Evolutionary conservation across 2,113 vertebrate genomes (phyloP), one percentile per base, ranked within the genome.

Genomic region (Podarcis muralis): DNA sequence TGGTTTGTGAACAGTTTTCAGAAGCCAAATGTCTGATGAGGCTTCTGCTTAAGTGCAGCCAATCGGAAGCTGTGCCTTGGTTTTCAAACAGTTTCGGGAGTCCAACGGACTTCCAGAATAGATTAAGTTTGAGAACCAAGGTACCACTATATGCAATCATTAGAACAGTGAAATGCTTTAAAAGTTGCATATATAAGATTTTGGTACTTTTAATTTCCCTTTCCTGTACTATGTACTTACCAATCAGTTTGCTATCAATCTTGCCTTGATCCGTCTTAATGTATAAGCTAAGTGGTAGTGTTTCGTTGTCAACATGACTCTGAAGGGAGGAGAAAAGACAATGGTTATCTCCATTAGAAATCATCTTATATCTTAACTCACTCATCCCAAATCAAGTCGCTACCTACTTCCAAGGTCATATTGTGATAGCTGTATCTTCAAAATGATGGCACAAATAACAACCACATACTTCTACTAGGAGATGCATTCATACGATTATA

Each of bases 201-300:
- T 83, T 11, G 25, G 87, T 87, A 84, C 37, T 89, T 35, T 65
- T 90, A 88, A 90, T 90, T 85, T 89, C 48, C 27, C 79, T 27
- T 25, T 20, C 77, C 78, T 0, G 0, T 91, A 75, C 88, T 89
- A 89, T 86, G 91, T 84, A 94, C 97, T 93, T 93, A 99, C 99
- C 98, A 94, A 97, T 97, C 79, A 99, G 95, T 20, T 97, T 98
- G 96, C 98, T 99, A 97, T 99, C 99, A 86, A 99, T 98, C 93
- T 97, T 98, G 95, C 95, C 97, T 40, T 88, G 84, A 3, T 91
- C 95, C 81, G 97, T 96, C 94, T 96, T 98, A 92, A 99, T 95
- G 4, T 97, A 98, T 94, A 99, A 98, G 35, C 97, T 97, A 83
- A 99, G 93, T 83, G 96, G 97, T 75, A 98, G 92, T 1, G 98